phyloP scores from a whole-genome alignment of 2,888 invertebrate species.

The Linnaemya vulpina region DNA sequence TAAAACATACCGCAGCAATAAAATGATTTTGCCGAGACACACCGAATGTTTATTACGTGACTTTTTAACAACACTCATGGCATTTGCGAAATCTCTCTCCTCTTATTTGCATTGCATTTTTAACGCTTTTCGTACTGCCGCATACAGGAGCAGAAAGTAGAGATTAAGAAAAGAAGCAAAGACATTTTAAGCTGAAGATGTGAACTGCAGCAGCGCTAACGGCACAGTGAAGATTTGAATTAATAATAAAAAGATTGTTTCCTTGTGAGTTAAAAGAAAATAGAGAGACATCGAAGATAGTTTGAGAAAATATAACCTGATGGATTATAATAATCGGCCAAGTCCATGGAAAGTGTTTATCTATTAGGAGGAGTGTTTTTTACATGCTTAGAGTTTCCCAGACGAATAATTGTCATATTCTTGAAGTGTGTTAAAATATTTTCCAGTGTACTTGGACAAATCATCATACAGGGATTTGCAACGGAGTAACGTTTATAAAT shows the following conservation, averaged over 20 bases:
- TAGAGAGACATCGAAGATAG: too few species aligned
- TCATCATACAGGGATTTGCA: too few species aligned
- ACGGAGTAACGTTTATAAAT: too few species aligned
- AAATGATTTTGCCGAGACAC: conserved; percentile 66
- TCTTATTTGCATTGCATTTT: conserved; percentile 34
- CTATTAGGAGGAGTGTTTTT: too few species aligned
- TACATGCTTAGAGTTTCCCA: too few species aligned
- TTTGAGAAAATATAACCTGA: too few species aligned
- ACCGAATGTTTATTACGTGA: conserved; percentile 69
- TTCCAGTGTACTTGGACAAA: too few species aligned
- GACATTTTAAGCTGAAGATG: neutral
- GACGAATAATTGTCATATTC: too few species aligned
- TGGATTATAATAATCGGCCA: too few species aligned
- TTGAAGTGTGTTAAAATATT: too few species aligned
- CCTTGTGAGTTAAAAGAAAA: neutral
- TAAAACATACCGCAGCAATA: conserved; percentile 68
- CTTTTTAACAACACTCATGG: conserved; percentile 43
- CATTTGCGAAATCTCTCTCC: conserved; percentile 10
- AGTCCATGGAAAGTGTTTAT: too few species aligned
- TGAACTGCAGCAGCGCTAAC: conserved; percentile 36
- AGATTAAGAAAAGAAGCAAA: neutral
- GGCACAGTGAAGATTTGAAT: conserved; percentile 1
- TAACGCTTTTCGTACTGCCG: neutral
- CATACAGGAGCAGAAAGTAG: neutral
- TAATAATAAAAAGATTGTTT: conserved; percentile 4